A percentile compares a stretch with the other conserved stretches of the same genome.
Evolutionary conservation across 1,140 invertebrate species (phyloP).

Genomic region (Drosophila persimilis): DNA sequence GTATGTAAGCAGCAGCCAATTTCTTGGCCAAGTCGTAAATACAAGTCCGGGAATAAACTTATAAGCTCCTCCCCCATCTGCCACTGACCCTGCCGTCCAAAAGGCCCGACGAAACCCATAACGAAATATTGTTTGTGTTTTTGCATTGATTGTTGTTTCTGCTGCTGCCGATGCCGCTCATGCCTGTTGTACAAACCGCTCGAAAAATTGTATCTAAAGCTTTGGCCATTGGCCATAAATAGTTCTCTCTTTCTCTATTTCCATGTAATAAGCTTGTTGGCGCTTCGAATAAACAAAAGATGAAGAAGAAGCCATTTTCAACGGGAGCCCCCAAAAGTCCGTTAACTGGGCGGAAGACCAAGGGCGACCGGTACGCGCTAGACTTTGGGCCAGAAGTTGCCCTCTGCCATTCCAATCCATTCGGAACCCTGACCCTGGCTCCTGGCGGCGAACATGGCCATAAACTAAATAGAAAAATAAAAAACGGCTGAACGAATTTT

Average conservation of each 20-base stretch:
- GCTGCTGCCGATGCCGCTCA: slow-evolving; percentile 26
- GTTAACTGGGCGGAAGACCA: slow-evolving; percentile 45
- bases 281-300: slow-evolving; percentile 68
- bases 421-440: not conserved
- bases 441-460: slow-evolving; percentile 57
- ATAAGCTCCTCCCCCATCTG: slow-evolving; percentile 60
- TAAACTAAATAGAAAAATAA: slow-evolving; percentile 64
- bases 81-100: slow-evolving; percentile 15
- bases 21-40: slow-evolving; percentile 75
- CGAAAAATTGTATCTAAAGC: slow-evolving; percentile 53
- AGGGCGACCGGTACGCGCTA: slow-evolving; percentile 38
- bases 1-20: slow-evolving; percentile 57
- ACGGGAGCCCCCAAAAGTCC: slow-evolving; percentile 46
- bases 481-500: slow-evolving; percentile 40
- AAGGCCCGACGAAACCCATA: slow-evolving; percentile 20
- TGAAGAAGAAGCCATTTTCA: slow-evolving; percentile 41
- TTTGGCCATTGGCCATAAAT: slow-evolving; percentile 71
- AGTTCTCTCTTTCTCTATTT: slow-evolving; percentile 69
- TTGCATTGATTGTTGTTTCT: slow-evolving; percentile 47
- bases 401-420: not conserved
- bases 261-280: slow-evolving; percentile 76
- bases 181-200: slow-evolving; percentile 56
- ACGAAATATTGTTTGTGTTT: slow-evolving; percentile 60
- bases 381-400: slow-evolving; percentile 42
- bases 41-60: slow-evolving; percentile 72